Conservation (phyloP, 2,888 invertebrate genomes). For the Trissolcus brochymenae region DNA sequence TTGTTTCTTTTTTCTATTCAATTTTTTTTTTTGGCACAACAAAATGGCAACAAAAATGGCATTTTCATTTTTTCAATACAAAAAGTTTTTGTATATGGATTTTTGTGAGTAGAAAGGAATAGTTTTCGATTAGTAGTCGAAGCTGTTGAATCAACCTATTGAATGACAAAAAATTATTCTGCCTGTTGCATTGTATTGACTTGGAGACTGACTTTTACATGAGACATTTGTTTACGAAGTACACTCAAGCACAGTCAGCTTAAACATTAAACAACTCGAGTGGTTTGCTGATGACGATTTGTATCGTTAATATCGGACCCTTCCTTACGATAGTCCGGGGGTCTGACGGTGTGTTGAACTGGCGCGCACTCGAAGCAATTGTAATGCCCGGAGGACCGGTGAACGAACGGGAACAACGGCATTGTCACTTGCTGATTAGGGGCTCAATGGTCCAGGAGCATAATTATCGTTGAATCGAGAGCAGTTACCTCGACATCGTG, state of each 20-base stretch:
- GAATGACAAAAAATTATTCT: too few relatives aligned
- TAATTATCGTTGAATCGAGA: conserved; percentile 63
- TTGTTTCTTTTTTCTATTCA: too few relatives aligned
- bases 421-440: conserved; percentile 68
- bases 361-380: conserved; percentile 53
- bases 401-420: conserved; percentile 41
- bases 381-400: conserved; percentile 48
- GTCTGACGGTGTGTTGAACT: not conserved
- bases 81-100: too few relatives aligned
- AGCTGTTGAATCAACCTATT: too few relatives aligned
- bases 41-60: too few relatives aligned
- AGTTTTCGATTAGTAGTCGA: too few relatives aligned
- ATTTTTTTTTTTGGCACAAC: too few relatives aligned
- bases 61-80: too few relatives aligned
- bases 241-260: conserved; percentile 7
- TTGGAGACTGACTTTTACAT: conserved; percentile 24
- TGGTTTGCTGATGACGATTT: conserved; percentile 60
- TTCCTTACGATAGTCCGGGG: conserved; percentile 1
- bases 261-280: conserved; percentile 44
- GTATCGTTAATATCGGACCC: conserved; percentile 60
- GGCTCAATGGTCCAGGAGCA: conserved; percentile 64
- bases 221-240: not conserved
- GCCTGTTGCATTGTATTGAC: not conserved
- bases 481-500: conserved; percentile 18
- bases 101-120: too few relatives aligned